Evolutionary conservation across 1,140 invertebrate species (phyloP).

Genomic region (Aphelenchoides fujianensis): DNA sequence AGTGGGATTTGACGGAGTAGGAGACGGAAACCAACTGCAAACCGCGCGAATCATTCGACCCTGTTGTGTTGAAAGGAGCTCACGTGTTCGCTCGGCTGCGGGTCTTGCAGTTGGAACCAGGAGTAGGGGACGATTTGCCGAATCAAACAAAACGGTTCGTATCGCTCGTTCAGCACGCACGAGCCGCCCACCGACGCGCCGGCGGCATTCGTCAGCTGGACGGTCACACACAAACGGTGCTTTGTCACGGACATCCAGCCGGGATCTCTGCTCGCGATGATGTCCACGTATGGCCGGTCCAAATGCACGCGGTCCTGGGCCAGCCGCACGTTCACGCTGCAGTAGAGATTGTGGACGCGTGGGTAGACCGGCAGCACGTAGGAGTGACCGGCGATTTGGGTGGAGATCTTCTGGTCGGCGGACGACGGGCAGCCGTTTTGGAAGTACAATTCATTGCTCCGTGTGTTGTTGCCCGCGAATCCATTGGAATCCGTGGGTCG

Average conservation of each 20-base stretch:
- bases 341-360: not conserved
- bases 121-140: conserved; percentile 26
- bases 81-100: conserved; percentile 19
- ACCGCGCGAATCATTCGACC: too few species aligned
- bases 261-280: conserved; percentile 13
- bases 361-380: not conserved
- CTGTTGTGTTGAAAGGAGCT: not conserved
- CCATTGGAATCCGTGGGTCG: not conserved
- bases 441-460: conserved; percentile 10
- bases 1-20: conserved; percentile 22
- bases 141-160: conserved; percentile 24
- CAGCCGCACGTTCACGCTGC: conserved; percentile 13
- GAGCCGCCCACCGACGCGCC: conserved; percentile 14
- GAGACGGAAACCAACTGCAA: conserved; percentile 19
- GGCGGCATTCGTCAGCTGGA: conserved; percentile 15
- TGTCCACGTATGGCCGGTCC: conserved; percentile 17
- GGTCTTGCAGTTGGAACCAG: conserved; percentile 17
- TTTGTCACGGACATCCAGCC: conserved; percentile 15
- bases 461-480: conserved; percentile 10
- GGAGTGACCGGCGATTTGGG: not conserved
- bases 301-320: conserved; percentile 10
- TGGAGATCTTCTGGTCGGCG: not conserved
- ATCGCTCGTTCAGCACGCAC: conserved; percentile 11
- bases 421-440: conserved; percentile 14
- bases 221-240: conserved; percentile 12